These are phyloP conservation scores for Strigamia maritima DNA, from an alignment of 2,888 invertebrate genomes.

Conservation along the genomic window DNA sequence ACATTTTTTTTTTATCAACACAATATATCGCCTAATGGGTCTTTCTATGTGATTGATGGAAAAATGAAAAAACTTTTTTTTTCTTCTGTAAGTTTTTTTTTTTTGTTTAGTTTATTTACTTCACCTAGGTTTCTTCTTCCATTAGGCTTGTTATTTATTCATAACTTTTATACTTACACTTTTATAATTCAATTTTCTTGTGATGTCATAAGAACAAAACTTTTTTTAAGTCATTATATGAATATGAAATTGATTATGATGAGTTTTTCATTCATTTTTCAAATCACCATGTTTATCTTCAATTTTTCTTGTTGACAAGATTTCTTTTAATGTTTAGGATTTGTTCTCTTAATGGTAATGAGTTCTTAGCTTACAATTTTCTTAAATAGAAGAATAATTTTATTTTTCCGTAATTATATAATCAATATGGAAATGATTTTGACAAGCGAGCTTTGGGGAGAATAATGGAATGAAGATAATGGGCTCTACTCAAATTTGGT, in stretches of 20 bases:
- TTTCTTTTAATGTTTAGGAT: background rate
- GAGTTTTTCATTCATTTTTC: background rate
- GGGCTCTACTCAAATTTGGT: constrained; percentile 16
- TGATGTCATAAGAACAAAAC: too few species aligned
- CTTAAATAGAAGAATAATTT: background rate
- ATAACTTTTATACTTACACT: too few species aligned
- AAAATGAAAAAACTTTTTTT: background rate
- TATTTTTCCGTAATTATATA: constrained; percentile 9
- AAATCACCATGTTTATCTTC: background rate
- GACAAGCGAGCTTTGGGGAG: constrained; percentile 5
- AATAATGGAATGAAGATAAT: constrained; percentile 23
- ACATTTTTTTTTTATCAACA: background rate
- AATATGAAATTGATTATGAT: background rate
- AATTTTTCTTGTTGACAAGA: background rate
- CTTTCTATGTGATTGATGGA: background rate
- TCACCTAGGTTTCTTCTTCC: too few species aligned
- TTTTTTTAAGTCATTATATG: background rate
- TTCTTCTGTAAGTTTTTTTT: background rate
- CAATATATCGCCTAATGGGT: background rate
- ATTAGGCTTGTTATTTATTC: too few species aligned
- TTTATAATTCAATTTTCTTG: too few species aligned
- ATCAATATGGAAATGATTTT: constrained; percentile 23
- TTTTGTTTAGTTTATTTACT: background rate
- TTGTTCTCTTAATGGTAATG: background rate
- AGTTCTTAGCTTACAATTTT: background rate